Evolutionary conservation across 2,113 vertebrate genomes (phyloP).

Genomic region (Tragelaphus scriptus): DNA sequence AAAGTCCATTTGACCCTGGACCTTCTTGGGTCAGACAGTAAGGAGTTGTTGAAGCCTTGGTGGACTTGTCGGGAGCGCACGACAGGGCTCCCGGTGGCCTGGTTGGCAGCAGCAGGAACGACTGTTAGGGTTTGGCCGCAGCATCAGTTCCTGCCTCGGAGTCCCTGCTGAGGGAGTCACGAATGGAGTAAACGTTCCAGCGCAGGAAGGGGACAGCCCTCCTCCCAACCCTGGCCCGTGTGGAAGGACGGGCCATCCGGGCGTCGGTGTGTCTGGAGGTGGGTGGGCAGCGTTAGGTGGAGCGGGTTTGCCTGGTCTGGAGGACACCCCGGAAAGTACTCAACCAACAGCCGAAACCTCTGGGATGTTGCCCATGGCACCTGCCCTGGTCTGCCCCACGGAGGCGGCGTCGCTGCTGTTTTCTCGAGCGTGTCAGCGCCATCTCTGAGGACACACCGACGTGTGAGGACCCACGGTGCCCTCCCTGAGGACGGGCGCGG

Average conservation of each 20-base stretch:
- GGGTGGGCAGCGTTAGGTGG: not conserved
- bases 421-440: not conserved
- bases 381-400: not conserved
- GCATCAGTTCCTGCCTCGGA: not conserved
- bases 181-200: not conserved
- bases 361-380: fast-evolving
- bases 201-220: not conserved
- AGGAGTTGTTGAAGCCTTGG: fast-evolving
- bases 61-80: fast-evolving
- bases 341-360: too few relatives aligned
- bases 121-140: not conserved
- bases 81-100: not conserved
- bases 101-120: not conserved
- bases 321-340: not conserved
- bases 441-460: not conserved
- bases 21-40: not conserved
- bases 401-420: not conserved
- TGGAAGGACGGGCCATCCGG: fast-evolving
- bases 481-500: fast-evolving
- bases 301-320: not conserved
- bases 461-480: not conserved
- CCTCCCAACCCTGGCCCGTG: not conserved
- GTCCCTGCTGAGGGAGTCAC: too few relatives aligned
- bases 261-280: fast-evolving
- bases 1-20: not conserved